These are phyloP conservation scores for Lasioglossum villosulum DNA, from an alignment of 2,888 invertebrate genomes.

Conservation along the genomic window DNA sequence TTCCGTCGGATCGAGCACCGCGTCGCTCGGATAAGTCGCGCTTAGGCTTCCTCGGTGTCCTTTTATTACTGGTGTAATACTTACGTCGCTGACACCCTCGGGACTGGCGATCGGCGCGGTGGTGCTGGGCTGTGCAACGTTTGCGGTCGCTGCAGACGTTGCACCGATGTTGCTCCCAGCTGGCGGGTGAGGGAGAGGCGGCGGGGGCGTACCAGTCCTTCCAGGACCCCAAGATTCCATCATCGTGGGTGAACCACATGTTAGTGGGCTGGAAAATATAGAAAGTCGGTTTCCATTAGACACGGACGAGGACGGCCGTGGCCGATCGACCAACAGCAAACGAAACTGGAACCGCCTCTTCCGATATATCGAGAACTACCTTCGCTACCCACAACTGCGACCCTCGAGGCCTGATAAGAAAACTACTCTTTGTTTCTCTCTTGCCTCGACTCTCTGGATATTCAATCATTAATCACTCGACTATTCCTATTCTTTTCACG, in stretches of 20 bases:
- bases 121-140: constrained; percentile 74
- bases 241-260: constrained; percentile 86
- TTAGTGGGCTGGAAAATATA: constrained; percentile 84
- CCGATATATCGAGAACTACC: background rate
- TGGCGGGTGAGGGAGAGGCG: constrained; percentile 75
- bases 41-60: background rate
- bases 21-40: background rate
- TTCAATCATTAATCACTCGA: background rate
- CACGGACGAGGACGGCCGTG: background rate
- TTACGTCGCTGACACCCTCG: constrained; percentile 84
- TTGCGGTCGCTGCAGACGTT: constrained; percentile 72
- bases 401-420: background rate
- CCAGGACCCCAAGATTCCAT: constrained; percentile 85
- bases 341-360: background rate
- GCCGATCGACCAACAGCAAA: background rate
- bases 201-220: constrained; percentile 79
- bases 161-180: constrained; percentile 76
- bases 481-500: background rate
- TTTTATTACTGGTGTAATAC: constrained; percentile 52
- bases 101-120: constrained; percentile 85
- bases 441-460: background rate
- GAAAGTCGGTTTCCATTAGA: constrained; percentile 47
- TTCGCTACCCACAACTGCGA: background rate
- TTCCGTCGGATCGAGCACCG: background rate
- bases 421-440: background rate